Conservation (phyloP, 2,113 vertebrate species). For the human region DNA sequence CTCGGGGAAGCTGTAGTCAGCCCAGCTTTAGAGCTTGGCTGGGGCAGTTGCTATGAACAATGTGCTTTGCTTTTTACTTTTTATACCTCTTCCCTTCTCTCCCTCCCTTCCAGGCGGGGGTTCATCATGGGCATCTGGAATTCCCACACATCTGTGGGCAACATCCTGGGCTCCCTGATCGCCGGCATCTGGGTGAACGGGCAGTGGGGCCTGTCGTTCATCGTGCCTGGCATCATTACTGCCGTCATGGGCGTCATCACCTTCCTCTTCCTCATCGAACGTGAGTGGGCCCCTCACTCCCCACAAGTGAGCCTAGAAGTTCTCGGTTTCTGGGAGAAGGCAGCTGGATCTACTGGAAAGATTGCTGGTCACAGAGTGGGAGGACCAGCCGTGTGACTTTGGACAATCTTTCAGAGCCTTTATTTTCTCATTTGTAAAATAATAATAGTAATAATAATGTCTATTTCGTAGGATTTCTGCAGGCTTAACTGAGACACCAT, state of each 20-base stretch:
- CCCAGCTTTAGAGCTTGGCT: not conserved
- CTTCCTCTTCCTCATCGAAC: constrained; percentile 97
- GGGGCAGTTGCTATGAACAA: not conserved
- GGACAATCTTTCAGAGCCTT: not conserved
- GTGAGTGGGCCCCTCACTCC: constrained; percentile 83
- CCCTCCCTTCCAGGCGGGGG: constrained; percentile 86
- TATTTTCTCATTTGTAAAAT: not conserved
- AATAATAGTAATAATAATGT: not conserved
- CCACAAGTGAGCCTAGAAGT: not conserved
- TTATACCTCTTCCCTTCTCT: too few relatives aligned
- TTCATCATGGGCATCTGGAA: constrained; percentile 99
- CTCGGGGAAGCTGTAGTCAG: not conserved
- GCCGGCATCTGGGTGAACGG: constrained; percentile 92
- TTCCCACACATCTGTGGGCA: constrained; percentile 97
- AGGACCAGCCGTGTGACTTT: not conserved
- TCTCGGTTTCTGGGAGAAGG: not conserved
- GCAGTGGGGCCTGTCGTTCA: constrained; percentile 94
- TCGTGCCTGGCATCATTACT: constrained; percentile 94
- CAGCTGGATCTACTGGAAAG: not conserved
- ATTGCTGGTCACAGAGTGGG: not conserved
- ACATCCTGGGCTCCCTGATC: constrained; percentile 97
- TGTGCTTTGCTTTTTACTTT: not conserved
- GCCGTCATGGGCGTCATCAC: constrained; percentile 88
- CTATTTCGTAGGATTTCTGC: not conserved
- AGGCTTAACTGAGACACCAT: not conserved